A percentile compares a stretch with the other conserved stretches of the same genome.
These are phyloP conservation scores for Orchesella cincta DNA, from an alignment of 1,140 invertebrate genomes.

Conservation along the genomic window DNA sequence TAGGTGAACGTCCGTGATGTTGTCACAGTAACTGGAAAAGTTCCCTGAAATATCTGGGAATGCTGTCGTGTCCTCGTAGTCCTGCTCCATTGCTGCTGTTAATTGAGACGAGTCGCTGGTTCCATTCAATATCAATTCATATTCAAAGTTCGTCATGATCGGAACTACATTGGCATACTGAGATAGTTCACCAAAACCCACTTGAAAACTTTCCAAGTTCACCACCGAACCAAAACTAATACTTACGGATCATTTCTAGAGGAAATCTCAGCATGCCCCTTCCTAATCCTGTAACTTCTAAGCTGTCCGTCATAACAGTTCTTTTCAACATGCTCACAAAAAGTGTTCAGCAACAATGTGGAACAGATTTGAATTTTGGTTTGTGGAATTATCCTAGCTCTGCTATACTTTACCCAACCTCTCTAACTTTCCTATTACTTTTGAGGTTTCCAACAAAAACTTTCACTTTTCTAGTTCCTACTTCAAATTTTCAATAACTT, in stretches of 20 bases:
- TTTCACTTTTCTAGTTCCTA: too few relatives aligned
- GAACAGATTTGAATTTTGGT: not conserved
- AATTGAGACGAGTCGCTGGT: not conserved
- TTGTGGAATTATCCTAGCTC: not conserved
- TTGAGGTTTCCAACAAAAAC: too few relatives aligned
- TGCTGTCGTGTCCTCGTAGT: not conserved
- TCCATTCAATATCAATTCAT: not conserved
- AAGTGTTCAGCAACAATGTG: not conserved
- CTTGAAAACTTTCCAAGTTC: not conserved
- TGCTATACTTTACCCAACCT: not conserved
- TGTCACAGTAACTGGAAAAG: not conserved
- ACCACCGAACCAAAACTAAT: too few relatives aligned
- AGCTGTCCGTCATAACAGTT: not conserved
- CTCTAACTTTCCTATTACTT: too few relatives aligned
- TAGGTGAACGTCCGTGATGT: not conserved
- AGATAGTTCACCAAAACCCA: not conserved
- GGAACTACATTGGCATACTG: not conserved
- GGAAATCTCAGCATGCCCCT: too few relatives aligned
- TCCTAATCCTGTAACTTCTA: not conserved
- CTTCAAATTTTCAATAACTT: too few relatives aligned
- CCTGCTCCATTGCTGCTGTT: not conserved
- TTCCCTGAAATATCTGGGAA: not conserved
- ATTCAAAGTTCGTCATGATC: constrained; percentile 9
- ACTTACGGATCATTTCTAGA: too few relatives aligned
- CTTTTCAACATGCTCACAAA: not conserved